Conservation (phyloP, 2,113 vertebrate genomes). For the Chloropsis cyanopogon region DNA sequence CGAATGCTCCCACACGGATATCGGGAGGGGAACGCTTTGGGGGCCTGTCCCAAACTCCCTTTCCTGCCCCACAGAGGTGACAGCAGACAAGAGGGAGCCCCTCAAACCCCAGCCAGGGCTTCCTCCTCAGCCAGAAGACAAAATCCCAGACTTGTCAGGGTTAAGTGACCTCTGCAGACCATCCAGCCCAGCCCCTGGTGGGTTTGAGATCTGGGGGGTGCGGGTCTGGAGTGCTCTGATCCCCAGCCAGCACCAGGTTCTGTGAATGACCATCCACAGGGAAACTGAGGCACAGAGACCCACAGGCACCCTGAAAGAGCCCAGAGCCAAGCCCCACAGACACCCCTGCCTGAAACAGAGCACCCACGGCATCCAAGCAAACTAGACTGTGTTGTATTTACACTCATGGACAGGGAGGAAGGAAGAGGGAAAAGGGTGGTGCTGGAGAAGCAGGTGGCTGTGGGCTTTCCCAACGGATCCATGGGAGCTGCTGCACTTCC, state of each 20-base stretch:
- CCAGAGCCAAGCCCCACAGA: neutral
- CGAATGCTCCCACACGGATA: fast-evolving
- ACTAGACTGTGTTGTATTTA: conserved; percentile 91
- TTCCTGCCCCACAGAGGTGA: neutral
- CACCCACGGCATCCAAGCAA: conserved; percentile 82
- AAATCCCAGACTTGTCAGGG: neutral
- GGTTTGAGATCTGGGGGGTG: fast-evolving
- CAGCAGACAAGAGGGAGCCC: neutral
- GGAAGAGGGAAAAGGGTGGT: neutral
- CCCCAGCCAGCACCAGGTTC: fast-evolving
- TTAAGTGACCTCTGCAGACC: neutral
- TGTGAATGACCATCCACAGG: too few species aligned
- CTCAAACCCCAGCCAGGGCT: neutral
- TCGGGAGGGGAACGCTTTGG: neutral
- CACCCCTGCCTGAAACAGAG: conserved; percentile 11
- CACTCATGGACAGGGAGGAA: conserved; percentile 75
- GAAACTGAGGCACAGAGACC: neutral
- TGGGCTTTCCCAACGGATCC: neutral
- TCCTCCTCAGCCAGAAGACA: neutral
- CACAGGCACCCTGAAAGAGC: neutral
- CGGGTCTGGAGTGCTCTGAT: neutral
- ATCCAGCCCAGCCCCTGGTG: neutral
- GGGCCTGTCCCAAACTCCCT: neutral
- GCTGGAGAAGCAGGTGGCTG: neutral
- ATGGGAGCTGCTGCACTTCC: neutral